These are phyloP conservation scores for Cardiocondyla obscurior DNA, from an alignment of 1,140 invertebrate genomes.

Conservation along the genomic window DNA sequence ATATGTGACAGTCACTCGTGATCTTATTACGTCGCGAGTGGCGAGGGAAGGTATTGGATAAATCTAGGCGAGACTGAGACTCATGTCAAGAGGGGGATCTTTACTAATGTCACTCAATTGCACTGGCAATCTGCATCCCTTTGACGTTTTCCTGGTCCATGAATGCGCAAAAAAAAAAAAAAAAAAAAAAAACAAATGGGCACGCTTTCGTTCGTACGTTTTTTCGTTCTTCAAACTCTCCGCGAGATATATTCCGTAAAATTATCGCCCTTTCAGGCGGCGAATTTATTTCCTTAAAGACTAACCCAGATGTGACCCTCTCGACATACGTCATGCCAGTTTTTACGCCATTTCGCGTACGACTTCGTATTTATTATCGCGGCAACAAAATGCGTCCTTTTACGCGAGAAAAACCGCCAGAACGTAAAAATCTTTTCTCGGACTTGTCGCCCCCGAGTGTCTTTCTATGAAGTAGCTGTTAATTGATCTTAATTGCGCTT, in stretches of 20 bases:
- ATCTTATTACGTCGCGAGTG: conserved; percentile 18
- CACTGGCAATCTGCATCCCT: conserved; percentile 4
- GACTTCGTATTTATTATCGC: conserved; percentile 24
- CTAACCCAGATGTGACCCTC: conserved; percentile 19
- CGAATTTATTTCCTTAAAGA: conserved; percentile 24
- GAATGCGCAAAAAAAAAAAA: background rate
- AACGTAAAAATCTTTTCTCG: background rate
- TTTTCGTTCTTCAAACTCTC: background rate
- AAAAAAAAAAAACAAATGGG: too few relatives aligned
- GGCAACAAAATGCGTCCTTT: background rate
- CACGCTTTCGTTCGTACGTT: background rate
- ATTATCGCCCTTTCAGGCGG: conserved; percentile 4
- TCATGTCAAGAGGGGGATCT: background rate
- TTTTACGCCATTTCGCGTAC: background rate
- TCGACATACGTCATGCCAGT: background rate
- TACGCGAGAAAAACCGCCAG: background rate
- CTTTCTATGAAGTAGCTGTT: conserved; percentile 18
- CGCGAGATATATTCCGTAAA: conserved; percentile 8
- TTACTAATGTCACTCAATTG: background rate
- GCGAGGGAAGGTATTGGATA: conserved; percentile 8
- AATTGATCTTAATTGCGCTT: conserved; percentile 15
- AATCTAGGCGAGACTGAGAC: background rate
- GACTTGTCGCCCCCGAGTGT: background rate
- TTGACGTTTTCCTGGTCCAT: background rate
- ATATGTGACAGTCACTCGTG: conserved; percentile 8